phyloP scores from a whole-genome alignment of 2,113 vertebrate species.

The Caloenas nicobarica region DNA sequence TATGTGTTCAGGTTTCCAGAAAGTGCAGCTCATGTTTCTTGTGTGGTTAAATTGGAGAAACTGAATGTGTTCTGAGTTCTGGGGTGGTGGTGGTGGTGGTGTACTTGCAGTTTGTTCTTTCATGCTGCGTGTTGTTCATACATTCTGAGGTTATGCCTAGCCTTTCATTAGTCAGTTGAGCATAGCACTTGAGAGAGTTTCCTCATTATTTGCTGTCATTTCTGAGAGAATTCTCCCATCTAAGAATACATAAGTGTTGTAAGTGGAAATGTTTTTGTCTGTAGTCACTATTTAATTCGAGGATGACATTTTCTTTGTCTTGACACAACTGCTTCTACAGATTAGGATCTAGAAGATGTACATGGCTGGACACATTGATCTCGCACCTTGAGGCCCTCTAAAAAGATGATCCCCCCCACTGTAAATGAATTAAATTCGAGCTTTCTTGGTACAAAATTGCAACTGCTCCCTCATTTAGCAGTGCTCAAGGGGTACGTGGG shows the following conservation, averaged over 20 bases:
- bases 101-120: background rate
- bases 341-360: background rate
- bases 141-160: background rate
- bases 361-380: background rate
- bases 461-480: background rate
- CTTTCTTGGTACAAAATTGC: background rate
- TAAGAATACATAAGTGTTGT: background rate
- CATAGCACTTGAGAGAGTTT: background rate
- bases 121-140: rapidly evolving
- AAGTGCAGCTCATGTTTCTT: background rate
- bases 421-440: background rate
- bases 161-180: background rate
- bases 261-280: background rate
- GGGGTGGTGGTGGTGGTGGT: too few species aligned
- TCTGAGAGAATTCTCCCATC: background rate
- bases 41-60: background rate
- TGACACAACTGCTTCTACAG: background rate
- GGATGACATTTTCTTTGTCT: background rate
- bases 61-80: background rate
- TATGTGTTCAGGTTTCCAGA: rapidly evolving
- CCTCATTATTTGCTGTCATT: background rate
- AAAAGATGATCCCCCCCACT: background rate
- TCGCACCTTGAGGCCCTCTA: background rate
- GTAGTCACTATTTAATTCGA: background rate
- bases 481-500: background rate